phyloP scores from a whole-genome alignment of 1,140 invertebrate genomes.

The Calliopsis andreniformis region DNA sequence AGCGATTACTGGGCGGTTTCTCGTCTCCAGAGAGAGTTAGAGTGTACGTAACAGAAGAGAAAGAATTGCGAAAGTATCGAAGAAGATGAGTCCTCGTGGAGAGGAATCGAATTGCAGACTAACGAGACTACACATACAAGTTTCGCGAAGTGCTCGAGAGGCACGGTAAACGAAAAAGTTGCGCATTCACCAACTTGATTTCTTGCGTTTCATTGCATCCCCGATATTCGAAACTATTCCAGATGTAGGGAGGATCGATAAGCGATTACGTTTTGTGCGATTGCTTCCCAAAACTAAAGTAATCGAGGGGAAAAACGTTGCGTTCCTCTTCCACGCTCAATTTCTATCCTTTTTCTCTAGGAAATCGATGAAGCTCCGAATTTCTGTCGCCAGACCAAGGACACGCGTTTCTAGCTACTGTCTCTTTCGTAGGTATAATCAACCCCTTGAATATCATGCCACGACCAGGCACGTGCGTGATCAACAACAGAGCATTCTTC shows the following conservation, averaged over 20 bases:
- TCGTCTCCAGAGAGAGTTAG: no score
- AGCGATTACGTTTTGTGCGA: conserved; percentile 9
- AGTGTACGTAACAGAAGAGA: no score
- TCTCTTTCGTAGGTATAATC: conserved; percentile 83
- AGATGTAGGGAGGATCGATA: conserved; percentile 3
- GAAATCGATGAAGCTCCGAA: not conserved
- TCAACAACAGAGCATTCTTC: conserved; percentile 93
- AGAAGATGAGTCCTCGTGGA: not conserved
- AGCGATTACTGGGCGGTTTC: no score
- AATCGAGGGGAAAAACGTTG: not conserved
- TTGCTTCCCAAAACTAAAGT: not conserved
- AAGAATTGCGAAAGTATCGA: no score
- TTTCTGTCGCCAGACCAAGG: no score
- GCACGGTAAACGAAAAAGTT: conserved; percentile 9
- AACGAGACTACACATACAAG: not conserved
- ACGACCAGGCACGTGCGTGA: conserved; percentile 87
- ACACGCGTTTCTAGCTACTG: no score
- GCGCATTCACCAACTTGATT: not conserved
- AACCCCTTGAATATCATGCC: conserved; percentile 90
- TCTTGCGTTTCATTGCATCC: not conserved
- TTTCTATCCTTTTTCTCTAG: not conserved
- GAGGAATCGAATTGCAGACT: not conserved
- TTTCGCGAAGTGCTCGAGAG: not conserved
- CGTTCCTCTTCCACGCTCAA: not conserved
- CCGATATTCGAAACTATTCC: conserved; percentile 24